These are phyloP conservation scores for Melitaea cinxia DNA, from an alignment of 1,140 invertebrate genomes.

Conservation along the genomic window DNA sequence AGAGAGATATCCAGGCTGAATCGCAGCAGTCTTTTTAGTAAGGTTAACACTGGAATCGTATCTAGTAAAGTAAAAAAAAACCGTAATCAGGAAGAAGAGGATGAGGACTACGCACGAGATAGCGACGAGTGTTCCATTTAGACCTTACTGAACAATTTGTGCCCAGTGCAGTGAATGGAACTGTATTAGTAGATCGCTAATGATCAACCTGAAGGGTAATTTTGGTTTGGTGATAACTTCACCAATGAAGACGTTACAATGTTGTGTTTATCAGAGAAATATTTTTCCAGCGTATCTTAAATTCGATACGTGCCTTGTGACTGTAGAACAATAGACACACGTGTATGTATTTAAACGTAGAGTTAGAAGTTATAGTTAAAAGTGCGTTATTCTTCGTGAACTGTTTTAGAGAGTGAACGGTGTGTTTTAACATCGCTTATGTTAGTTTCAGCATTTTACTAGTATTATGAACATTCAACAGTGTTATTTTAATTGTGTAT, in stretches of 20 bases:
- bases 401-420: conserved; percentile 34
- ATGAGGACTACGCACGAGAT: conserved; percentile 82
- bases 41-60: conserved; percentile 73
- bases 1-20: conserved; percentile 64
- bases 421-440: conserved; percentile 60
- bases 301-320: conserved; percentile 71
- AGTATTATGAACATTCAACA: conserved; percentile 51
- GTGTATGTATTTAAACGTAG: conserved; percentile 33
- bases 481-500: conserved; percentile 37
- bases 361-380: conserved; percentile 37
- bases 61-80: conserved; percentile 63
- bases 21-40: conserved; percentile 73
- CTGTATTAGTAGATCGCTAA: conserved; percentile 54
- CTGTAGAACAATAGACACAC: conserved; percentile 45
- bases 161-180: conserved; percentile 36
- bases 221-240: conserved; percentile 38
- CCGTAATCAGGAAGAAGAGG: conserved; percentile 68
- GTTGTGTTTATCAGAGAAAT: conserved; percentile 52
- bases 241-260: conserved; percentile 16
- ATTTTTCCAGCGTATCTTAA: conserved; percentile 76
- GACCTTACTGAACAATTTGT: conserved; percentile 29
- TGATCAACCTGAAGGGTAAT: conserved; percentile 55
- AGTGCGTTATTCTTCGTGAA: conserved; percentile 34
- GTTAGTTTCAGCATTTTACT: conserved; percentile 68
- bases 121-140: conserved; percentile 84